Evolutionary conservation across 2,113 vertebrate species (phyloP), one percentile per base, ranked within the genome.

Genomic region (Platanista minor): DNA sequence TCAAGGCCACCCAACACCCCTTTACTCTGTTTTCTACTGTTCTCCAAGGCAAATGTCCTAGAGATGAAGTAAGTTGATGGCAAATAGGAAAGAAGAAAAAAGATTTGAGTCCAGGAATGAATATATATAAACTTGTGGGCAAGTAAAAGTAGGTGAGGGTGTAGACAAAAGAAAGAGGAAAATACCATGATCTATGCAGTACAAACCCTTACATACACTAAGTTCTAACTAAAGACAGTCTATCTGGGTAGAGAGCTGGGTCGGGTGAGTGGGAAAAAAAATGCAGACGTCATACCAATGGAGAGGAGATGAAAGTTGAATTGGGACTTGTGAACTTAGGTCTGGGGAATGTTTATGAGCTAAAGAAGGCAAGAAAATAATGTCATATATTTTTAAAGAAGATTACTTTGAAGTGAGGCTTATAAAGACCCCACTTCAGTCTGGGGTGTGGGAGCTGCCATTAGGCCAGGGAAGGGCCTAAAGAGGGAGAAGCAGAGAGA

Each of bases 251-350:
- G 4, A 20, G 39, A 62, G 17, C 12, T 21, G 25, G 2, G n/a
- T 0, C 4, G 3, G 1, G 3, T 25, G 1, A 46, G 52, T 29
- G 64, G 15, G 20, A 41, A 39, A 11, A 7, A 8, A 71, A 41
- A 59, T 25, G 6, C 14, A 86, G 25, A n/a, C 13, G 21, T 29
- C 43, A 27, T 1, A 6, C 2, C 6, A 52, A 36, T 21, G 23
- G 15, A 12, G 20, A 8, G 5, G 36, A 41, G 5, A 5, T 10
- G 9, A 17, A 11, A 46, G 20, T 3, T 1, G 8, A n/a, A 43
- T 33, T 39, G 10, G 20, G 25, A 77, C 36, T 27, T 59, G 5
- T n/a, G 74, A 43, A 41, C 15, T 52, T 3, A 75, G 41, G 46
- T 39, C 21, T 13, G 64, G 43, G 14, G 49, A 43, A 59, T 66